Evolutionary conservation across 92 coral and sea anemone species (phyloP), one percentile per base, ranked within the genome.

Genomic region (Paramuricea clavata): DNA sequence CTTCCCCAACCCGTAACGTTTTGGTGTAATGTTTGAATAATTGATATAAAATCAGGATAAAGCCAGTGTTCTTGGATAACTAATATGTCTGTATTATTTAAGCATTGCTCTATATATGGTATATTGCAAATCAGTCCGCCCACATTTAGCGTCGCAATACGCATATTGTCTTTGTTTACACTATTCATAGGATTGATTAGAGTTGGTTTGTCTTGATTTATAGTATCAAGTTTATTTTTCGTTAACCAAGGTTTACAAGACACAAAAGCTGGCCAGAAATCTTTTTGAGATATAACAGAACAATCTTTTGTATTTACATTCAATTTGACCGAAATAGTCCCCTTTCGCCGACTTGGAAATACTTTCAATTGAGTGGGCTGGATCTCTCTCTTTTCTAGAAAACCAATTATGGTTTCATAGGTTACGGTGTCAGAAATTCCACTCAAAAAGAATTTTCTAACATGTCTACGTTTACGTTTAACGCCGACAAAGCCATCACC

Each of bases 321-420:
- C 2, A 68, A 15, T 68, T 68, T 68, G 41, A 17, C 74, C 22
- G 74, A 68, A 28, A 28, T 30, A 16, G 74, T 68, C 15, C 74
- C 41, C 74, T 68, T 68, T 4, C 74, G 74, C 3, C 74, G 41
- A 68, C 74, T 68, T 16, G 41, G n/a, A 30, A 68, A 68, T 16
- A 68, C 6, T 68, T 41, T 68, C 39, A 68, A 27, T 68, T 28
- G 74, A 9, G 74, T 68, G 19, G 74, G 74, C 4, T 13, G 34
- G 15, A 68, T 30, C 4, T 68, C 21, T 30, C 10, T 68, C 16
- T 68, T 68, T 17, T 32, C 13, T 28, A 68, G 25, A 13, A 11
- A 68, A 30, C 43, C 7, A 12, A 68, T 3, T 4, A 68, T 68
- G 17, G 39, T 68, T 30, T 68, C 74, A 16, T 3, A 2, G 4